Conservation (phyloP, 2,113 vertebrate genomes). For the Pristiophorus japonicus region DNA sequence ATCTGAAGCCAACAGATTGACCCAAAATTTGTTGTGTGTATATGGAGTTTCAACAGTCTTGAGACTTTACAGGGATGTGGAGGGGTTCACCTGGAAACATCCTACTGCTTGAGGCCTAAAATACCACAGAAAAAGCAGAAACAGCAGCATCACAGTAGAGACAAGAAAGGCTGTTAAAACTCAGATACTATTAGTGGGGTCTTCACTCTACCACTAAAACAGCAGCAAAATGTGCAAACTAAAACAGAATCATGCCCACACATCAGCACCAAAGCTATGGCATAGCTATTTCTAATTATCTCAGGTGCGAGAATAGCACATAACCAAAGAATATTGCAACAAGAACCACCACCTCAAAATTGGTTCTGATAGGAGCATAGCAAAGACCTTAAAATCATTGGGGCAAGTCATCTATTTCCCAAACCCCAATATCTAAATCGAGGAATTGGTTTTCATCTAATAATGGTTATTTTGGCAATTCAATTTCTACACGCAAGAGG, state of each 20-base stretch:
- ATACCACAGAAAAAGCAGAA: not conserved
- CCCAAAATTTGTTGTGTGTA: not conserved
- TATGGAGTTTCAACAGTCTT: not conserved
- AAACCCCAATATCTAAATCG: not conserved
- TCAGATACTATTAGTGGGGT: not conserved
- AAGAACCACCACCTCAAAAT: no score
- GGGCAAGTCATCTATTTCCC: not conserved
- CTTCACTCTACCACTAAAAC: not conserved
- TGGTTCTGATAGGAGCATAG: not conserved
- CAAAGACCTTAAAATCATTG: not conserved
- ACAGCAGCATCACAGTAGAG: not conserved
- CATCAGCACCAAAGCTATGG: not conserved
- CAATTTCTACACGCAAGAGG: not conserved
- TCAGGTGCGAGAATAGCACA: not conserved
- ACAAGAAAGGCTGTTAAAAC: not conserved
- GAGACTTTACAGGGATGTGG: not conserved
- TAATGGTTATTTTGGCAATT: not conserved
- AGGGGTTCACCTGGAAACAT: not conserved
- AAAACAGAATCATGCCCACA: not conserved
- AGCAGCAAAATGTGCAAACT: not conserved
- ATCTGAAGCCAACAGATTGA: not conserved
- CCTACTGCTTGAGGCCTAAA: not conserved
- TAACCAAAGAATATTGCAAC: not conserved
- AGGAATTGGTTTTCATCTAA: not conserved
- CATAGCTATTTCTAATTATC: not conserved